These are phyloP conservation scores for Myotis lucifugus DNA, from an alignment of 2,113 vertebrate genomes.

Conservation along the genomic window DNA sequence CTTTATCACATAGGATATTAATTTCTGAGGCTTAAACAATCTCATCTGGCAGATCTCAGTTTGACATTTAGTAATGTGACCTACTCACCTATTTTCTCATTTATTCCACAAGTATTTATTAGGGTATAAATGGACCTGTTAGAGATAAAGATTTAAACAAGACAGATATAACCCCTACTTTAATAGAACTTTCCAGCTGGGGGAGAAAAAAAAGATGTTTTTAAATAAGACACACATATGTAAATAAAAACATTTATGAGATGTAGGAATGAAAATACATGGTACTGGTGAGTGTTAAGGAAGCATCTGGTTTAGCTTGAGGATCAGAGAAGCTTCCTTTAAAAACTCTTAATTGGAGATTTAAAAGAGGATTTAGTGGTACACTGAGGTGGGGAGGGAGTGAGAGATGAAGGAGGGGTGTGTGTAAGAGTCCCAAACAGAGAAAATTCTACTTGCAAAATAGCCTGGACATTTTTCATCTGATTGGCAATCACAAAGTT, in stretches of 20 bases:
- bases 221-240: neutral
- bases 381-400: neutral
- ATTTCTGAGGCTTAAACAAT: neutral
- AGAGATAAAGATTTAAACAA: neutral
- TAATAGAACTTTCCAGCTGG: neutral
- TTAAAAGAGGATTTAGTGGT: neutral
- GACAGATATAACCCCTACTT: neutral
- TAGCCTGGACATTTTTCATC: neutral
- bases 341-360: neutral
- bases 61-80: neutral
- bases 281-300: neutral
- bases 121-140: neutral
- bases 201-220: neutral
- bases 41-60: neutral
- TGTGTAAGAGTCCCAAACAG: neutral
- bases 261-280: neutral
- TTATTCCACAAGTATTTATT: neutral
- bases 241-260: neutral
- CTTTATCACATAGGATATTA: neutral
- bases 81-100: neutral
- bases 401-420: neutral
- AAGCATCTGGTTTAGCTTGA: neutral
- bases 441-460: neutral
- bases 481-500: neutral
- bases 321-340: neutral